phyloP scores from a whole-genome alignment of 2,797 vertebrate species.

The Cottoperca gobio region DNA sequence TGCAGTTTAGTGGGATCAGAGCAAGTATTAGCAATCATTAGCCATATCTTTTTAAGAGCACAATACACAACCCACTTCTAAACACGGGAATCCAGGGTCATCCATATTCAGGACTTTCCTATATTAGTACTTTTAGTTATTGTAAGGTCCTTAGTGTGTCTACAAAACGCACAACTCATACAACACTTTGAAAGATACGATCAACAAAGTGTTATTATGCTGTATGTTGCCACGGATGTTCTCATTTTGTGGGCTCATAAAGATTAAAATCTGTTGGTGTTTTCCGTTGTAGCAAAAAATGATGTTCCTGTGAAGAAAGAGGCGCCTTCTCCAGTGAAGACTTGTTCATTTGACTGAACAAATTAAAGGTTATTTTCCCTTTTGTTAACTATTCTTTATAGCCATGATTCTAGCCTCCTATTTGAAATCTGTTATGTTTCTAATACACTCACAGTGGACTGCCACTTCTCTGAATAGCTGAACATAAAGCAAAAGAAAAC shows the following conservation, averaged over 20 bases:
- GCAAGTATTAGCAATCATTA: not conserved
- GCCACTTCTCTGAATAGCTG: not conserved
- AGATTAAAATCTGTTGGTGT: conserved; percentile 12
- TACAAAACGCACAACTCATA: not conserved
- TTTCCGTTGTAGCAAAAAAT: conserved; percentile 81
- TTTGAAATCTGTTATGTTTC: not conserved
- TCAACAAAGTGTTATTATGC: not conserved
- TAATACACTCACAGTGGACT: not conserved
- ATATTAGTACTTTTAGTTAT: not conserved
- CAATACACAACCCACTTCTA: not conserved
- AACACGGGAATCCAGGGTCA: not conserved
- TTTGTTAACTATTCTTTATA: not conserved
- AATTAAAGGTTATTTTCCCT: conserved; percentile 89
- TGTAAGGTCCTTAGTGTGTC: not conserved
- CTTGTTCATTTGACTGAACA: conserved; percentile 95
- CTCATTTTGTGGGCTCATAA: not conserved
- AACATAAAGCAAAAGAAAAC: not conserved
- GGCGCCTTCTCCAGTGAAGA: conserved; percentile 90
- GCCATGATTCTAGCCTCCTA: not conserved
- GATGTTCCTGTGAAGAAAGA: conserved; percentile 96
- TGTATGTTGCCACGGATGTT: conserved; percentile 4
- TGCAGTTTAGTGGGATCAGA: conserved; percentile 22
- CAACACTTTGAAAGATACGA: conserved; percentile 7
- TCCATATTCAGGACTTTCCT: not conserved
- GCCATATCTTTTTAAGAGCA: not conserved